Evolutionary conservation across 2,113 vertebrate species (phyloP), one percentile per base, ranked within the genome.

Genomic region (Albula goreensis): DNA sequence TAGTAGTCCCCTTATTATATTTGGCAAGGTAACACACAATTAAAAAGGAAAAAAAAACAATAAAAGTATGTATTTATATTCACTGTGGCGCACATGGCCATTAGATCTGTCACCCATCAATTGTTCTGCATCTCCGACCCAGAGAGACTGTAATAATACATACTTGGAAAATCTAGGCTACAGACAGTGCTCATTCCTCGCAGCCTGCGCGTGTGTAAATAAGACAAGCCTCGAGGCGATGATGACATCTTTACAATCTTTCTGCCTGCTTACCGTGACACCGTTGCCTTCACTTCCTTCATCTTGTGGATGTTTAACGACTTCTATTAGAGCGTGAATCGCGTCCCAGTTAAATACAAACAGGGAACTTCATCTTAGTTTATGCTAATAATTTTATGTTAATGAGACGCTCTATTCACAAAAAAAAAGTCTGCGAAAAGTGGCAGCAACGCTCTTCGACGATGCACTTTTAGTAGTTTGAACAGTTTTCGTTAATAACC

Each of bases 241-340:
- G 57, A 86, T 89, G 90, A 89, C 91, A 89, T 88, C 88, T 88
- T 89, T 83, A 78, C 49, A 53, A 80, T 66, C 25, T 15, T 11
- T 66, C 49, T 63, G 48, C 49, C 70, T 83, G 70, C 81, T 5
- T 63, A 60, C 57, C n/a, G 49, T 74, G 83, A 84, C 83, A 77
- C 60, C 49, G 53, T 9, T 63, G 53, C 53, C 41, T 57, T 52
- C 31, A 41, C 31, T 63, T 51, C 5, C 56, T 52, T 56, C 50
- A 50, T 25, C n/a, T 0, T 74, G 41, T 60, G 81, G 3, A 60
- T 82, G 52, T 56, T 82, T 60, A 60, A 82, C 48, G 11, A 31
- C 51, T 11, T 41, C 57, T 22, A 52, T 53, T 22, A 31, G 10
- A 8, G 81, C 5, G 53, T 82, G 53, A 82, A 60, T n/a, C 48